Base-by-base conservation (phyloP, 2,113 vertebrate species). In the Canis aureus region DNA sequence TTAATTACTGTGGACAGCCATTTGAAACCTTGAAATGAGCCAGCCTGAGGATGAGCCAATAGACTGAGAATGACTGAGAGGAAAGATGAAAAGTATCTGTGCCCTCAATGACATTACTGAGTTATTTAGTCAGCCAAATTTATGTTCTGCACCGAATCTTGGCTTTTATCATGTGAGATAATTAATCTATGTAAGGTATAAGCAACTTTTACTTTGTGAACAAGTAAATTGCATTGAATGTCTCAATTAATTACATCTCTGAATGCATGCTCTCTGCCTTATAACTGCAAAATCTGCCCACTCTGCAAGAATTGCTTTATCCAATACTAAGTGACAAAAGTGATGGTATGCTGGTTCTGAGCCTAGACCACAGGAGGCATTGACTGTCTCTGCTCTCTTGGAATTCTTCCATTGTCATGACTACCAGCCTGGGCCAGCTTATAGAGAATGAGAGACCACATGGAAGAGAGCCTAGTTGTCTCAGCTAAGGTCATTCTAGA, bases 281-380 rank as follows among this genome's bases (percentile, higher is more conserved):
- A 22, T 10, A 60, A 43, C 3, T 22, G 19, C 16, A n/a, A 13
- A 12, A 35, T 83, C 84, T 88, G 19, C 25, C 85, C 66, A 27
- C 17, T 57, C 57, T 53, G 35, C 23, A 55, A 87, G 27, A 69
- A 96, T 3, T 25, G 23, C 11, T 91, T 79, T 95, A 11, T 15
- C 20, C 71, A 84, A 59, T 1, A 76, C n/a, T 38, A 62, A 23
- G 27, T 71, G 64, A 76, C 59, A 51, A n/a, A 76, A 55, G 35
- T 53, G 87, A 85, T 9, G 11, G 19, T 16, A 4, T 32, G 27
- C 64, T 73, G 69, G 11, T 81, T 84, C 59, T 78, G n/a, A 88
- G 62, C 69, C 74, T 71, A 71, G 53, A 83, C 87, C 91, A 35
- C 62, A 90, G 43, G 94, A 69, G 62, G 73, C 93, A 88, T 84